Conservation (phyloP, 2,113 vertebrate species). For the Macrotis lagotis region DNA sequence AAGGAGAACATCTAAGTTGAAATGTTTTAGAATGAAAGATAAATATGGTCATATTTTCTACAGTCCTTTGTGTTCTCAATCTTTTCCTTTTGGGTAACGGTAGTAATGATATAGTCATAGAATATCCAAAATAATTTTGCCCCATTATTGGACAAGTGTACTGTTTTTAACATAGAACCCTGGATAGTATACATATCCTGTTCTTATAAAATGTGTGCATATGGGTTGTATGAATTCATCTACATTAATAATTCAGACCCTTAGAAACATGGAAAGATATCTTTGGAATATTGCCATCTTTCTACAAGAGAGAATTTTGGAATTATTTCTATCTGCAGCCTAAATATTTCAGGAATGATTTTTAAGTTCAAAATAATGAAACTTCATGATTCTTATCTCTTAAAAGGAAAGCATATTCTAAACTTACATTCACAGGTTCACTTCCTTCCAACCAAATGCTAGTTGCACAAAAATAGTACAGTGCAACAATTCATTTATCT, state of each 20-base stretch:
- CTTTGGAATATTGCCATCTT: neutral
- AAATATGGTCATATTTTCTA: slow-evolving; percentile 2
- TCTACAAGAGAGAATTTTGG: neutral
- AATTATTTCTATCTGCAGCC: neutral
- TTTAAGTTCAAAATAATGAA: neutral
- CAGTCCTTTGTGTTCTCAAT: slow-evolving; percentile 1
- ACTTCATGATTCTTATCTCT: neutral
- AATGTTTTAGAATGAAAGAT: slow-evolving; percentile 24
- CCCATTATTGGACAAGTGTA: neutral
- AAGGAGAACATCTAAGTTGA: slow-evolving; percentile 21
- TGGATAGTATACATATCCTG: neutral
- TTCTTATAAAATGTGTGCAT: neutral
- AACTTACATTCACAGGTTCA: neutral
- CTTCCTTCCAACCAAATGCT: too few relatives aligned
- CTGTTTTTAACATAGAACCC: slow-evolving; percentile 16
- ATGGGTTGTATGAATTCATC: neutral
- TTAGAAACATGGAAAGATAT: neutral
- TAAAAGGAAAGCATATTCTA: neutral
- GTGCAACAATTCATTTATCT: neutral
- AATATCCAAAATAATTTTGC: neutral
- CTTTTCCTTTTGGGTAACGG: neutral
- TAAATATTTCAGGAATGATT: neutral
- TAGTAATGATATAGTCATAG: neutral
- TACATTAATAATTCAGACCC: neutral
- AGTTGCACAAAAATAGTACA: neutral